Evolutionary conservation across 2,113 vertebrate species (phyloP).

Genomic region (Empidonax traillii): DNA sequence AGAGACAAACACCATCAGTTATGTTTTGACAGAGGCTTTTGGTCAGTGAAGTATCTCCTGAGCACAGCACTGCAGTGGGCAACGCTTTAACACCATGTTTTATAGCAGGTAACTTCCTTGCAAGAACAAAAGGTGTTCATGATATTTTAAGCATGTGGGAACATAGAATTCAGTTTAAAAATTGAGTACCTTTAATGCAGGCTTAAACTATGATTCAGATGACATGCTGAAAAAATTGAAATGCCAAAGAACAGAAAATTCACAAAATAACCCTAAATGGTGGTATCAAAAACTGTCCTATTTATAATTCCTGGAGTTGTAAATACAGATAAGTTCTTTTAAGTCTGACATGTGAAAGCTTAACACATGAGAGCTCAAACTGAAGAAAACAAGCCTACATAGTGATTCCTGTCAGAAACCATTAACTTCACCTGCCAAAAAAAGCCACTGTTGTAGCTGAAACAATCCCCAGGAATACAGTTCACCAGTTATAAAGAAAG

Average conservation of each 20-base stretch:
- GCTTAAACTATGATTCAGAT: neutral
- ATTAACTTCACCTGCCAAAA: slow-evolving; percentile 42
- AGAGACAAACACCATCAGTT: neutral
- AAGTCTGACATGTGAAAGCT: slow-evolving; percentile 11
- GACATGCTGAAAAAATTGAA: neutral
- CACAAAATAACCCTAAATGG: neutral
- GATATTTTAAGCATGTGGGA: neutral
- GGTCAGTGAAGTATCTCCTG: neutral
- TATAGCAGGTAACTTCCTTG: neutral
- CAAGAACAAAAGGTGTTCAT: neutral
- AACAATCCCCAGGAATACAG: slow-evolving; percentile 21
- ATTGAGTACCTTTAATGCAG: neutral
- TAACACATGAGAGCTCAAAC: slow-evolving; percentile 15
- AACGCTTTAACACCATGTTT: neutral
- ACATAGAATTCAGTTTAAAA: neutral
- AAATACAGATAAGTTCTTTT: slow-evolving; percentile 20
- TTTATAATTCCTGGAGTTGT: neutral
- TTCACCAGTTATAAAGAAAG: neutral
- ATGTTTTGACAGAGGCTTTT: neutral
- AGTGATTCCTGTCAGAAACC: slow-evolving; percentile 30
- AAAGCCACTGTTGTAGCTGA: neutral
- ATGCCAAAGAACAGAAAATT: neutral
- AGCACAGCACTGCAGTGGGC: neutral
- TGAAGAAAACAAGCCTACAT: slow-evolving; percentile 34
- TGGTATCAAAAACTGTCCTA: neutral